These are phyloP conservation scores for Zophobas atratus DNA, from an alignment of 1,140 invertebrate genomes.

Conservation along the genomic window DNA sequence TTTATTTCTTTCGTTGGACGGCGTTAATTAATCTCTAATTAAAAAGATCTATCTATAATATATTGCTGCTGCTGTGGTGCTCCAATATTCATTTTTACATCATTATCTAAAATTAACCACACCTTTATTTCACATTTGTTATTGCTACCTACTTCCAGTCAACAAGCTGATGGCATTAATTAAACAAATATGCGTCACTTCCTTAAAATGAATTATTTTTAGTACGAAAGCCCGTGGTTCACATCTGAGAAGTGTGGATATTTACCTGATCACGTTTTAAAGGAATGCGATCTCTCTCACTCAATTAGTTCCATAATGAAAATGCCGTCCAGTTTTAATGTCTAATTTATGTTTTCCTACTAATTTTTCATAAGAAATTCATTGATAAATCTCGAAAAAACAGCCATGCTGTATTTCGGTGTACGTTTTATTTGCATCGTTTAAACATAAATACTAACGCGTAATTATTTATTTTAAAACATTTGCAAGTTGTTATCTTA, in stretches of 20 bases:
- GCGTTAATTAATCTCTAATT: background rate
- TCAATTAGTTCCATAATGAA: slow-evolving; percentile 25
- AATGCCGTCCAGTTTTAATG: slow-evolving; percentile 20
- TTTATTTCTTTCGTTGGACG: too few species aligned
- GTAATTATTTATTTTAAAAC: background rate
- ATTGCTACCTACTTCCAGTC: slow-evolving; percentile 16
- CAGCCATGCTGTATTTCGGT: too few species aligned
- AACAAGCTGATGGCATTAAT: slow-evolving; percentile 29
- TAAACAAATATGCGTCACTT: slow-evolving; percentile 26
- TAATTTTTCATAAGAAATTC: too few species aligned
- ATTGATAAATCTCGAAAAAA: too few species aligned
- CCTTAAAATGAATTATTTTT: slow-evolving; percentile 33
- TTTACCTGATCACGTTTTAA: background rate
- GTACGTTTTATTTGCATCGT: too few species aligned
- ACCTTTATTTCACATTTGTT: slow-evolving; percentile 11
- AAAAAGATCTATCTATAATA: background rate
- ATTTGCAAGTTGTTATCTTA: slow-evolving; percentile 1
- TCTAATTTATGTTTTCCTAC: too few species aligned
- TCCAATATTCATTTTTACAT: background rate
- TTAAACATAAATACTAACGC: too few species aligned
- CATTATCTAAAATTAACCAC: slow-evolving; percentile 34
- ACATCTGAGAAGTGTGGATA: slow-evolving; percentile 1
- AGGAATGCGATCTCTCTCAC: slow-evolving; percentile 12
- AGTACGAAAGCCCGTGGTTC: background rate
- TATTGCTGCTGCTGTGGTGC: background rate